Evolutionary conservation across 2,888 invertebrate species (phyloP).

Genomic region (Trissolcus japonicus): DNA sequence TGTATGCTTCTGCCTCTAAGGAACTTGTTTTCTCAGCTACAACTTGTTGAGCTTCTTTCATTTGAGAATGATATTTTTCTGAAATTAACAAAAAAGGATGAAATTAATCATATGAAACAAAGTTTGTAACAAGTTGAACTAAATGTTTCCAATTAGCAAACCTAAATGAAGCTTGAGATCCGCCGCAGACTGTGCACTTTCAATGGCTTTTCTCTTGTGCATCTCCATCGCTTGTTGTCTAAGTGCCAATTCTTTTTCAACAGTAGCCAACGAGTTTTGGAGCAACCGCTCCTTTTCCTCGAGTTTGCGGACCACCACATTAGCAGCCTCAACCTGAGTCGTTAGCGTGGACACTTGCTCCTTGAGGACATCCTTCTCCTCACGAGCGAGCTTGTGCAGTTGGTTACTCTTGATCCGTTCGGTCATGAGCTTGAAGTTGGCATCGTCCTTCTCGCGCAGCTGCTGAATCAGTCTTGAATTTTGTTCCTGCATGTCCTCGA

Average conservation of each 20-base stretch:
- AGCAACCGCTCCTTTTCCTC: slow-evolving; percentile 97
- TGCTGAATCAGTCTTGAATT: slow-evolving; percentile 96
- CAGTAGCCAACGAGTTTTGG: slow-evolving; percentile 92
- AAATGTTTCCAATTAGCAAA: slow-evolving; percentile 63
- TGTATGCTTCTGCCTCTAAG: slow-evolving; percentile 96
- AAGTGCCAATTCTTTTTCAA: slow-evolving; percentile 94
- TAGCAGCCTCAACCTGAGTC: slow-evolving; percentile 95
- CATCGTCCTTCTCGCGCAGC: slow-evolving; percentile 96
- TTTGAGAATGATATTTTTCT: slow-evolving; percentile 98
- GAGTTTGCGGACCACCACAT: slow-evolving; percentile 92
- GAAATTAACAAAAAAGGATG: slow-evolving; percentile 58
- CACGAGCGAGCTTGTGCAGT: slow-evolving; percentile 90
- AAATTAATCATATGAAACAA: background rate
- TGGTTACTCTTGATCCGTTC: slow-evolving; percentile 97
- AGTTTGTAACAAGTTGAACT: background rate
- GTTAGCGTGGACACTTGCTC: slow-evolving; percentile 89
- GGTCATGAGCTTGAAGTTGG: slow-evolving; percentile 99
- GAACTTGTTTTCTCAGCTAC: slow-evolving; percentile 98
- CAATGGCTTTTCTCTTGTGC: slow-evolving; percentile 98
- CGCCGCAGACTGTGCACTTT: slow-evolving; percentile 97
- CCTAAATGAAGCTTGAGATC: slow-evolving; percentile 96
- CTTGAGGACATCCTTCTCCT: slow-evolving; percentile 95
- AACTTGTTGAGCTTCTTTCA: slow-evolving; percentile 97
- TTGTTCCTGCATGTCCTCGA: slow-evolving; percentile 99
- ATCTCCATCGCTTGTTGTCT: slow-evolving; percentile 98